phyloP scores from a whole-genome alignment of 1,140 invertebrate species.

The Dinoponera quadriceps region DNA sequence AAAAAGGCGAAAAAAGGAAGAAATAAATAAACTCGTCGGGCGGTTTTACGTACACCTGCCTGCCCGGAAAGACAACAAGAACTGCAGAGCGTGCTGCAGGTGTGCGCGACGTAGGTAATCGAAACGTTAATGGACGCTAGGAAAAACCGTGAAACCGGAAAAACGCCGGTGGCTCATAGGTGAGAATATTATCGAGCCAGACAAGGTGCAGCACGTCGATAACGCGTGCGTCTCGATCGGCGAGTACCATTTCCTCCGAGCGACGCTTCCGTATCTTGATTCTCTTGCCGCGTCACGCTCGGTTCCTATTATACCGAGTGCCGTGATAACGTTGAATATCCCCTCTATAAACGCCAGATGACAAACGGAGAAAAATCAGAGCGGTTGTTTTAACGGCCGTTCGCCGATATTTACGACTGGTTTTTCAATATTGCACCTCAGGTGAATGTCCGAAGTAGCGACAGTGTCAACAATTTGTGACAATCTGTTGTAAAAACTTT shows the following conservation, averaged over 20 bases:
- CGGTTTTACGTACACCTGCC: slow-evolving; percentile 30
- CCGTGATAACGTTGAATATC: slow-evolving; percentile 7
- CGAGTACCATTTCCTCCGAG: slow-evolving; percentile 26
- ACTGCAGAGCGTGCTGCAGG: slow-evolving; percentile 57
- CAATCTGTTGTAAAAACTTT: no score
- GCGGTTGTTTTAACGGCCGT: not conserved
- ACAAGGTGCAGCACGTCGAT: slow-evolving; percentile 33
- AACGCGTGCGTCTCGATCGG: slow-evolving; percentile 48
- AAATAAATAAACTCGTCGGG: slow-evolving; percentile 44
- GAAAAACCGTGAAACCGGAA: slow-evolving; percentile 47
- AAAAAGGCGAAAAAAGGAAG: not conserved
- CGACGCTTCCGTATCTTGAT: slow-evolving; percentile 22
- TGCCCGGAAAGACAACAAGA: slow-evolving; percentile 36
- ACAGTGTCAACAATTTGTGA: no score
- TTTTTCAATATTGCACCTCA: slow-evolving; percentile 13
- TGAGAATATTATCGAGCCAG: slow-evolving; percentile 48
- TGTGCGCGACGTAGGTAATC: slow-evolving; percentile 74
- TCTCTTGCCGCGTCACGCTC: slow-evolving; percentile 29
- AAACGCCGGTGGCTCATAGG: slow-evolving; percentile 19
- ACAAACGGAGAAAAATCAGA: not conserved
- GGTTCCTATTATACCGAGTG: slow-evolving; percentile 9
- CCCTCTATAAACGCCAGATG: not conserved
- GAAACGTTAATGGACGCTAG: slow-evolving; percentile 74
- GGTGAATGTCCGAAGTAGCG: no score
- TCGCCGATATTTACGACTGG: not conserved